Percentiles rank a stretch among this genome's conserved stretches.
These are phyloP conservation scores for Homalodisca vitripennis DNA, from an alignment of 1,140 invertebrate species.

Conservation along the genomic window DNA sequence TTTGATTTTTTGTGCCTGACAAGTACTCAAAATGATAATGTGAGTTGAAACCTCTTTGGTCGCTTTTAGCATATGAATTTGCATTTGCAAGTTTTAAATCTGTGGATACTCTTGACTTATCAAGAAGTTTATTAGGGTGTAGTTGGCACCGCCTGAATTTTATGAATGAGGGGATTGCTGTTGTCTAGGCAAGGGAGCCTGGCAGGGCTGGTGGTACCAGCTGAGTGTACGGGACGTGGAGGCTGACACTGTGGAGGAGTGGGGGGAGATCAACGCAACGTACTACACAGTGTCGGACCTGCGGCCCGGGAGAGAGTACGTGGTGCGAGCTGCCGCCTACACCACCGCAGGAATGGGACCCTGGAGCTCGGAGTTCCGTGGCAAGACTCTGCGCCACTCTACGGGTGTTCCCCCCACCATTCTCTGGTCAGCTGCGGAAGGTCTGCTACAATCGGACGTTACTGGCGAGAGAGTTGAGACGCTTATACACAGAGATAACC, in stretches of 20 bases:
- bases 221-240: slow-evolving; percentile 66
- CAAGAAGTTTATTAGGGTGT: no score
- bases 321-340: slow-evolving; percentile 73
- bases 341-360: slow-evolving; percentile 74
- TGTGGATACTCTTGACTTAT: no score
- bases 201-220: slow-evolving; percentile 83
- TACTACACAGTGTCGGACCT: slow-evolving; percentile 65
- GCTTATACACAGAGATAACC: slow-evolving; percentile 58
- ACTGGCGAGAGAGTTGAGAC: slow-evolving; percentile 67
- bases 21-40: no score
- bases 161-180: no score
- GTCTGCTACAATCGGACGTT: slow-evolving; percentile 68
- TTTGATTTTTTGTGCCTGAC: no score
- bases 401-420: slow-evolving; percentile 48
- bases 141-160: no score
- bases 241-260: slow-evolving; percentile 48
- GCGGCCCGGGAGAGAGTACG: slow-evolving; percentile 70
- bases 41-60: no score
- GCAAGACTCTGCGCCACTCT: slow-evolving; percentile 58
- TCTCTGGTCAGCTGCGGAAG: slow-evolving; percentile 69
- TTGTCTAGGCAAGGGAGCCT: slow-evolving; percentile 62
- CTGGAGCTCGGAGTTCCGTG: slow-evolving; percentile 73
- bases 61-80: no score
- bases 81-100: no score
- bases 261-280: slow-evolving; percentile 58